Percentiles rank a stretch among this genome's conserved stretches.
These are phyloP conservation scores for Panulirus ornatus DNA, from an alignment of 1,140 invertebrate species.

Conservation along the genomic window DNA sequence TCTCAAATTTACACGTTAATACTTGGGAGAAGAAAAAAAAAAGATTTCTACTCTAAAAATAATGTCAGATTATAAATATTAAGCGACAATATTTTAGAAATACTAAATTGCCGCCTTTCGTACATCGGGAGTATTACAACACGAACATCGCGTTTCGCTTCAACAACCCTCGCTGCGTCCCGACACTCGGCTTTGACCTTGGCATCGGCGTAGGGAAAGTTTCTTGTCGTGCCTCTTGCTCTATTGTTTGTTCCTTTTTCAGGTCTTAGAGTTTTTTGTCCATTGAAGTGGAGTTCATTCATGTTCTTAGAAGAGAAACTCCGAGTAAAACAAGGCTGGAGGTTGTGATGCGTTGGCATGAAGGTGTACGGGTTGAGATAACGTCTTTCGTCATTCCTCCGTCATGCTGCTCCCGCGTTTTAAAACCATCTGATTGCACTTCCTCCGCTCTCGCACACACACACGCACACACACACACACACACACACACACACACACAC, in stretches of 20 bases:
- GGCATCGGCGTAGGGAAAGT: slow-evolving; percentile 20
- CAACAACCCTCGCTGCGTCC: not conserved
- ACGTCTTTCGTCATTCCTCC: too few relatives aligned
- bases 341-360: not conserved
- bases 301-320: not conserved
- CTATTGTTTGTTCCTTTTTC: slow-evolving; percentile 5
- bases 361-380: too few relatives aligned
- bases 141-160: not conserved
- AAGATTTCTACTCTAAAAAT: too few relatives aligned
- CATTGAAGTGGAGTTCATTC: not conserved
- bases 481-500: too few relatives aligned
- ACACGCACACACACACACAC: too few relatives aligned
- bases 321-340: not conserved
- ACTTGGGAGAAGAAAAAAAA: too few relatives aligned
- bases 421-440: too few relatives aligned
- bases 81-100: not conserved
- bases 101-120: not conserved
- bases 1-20: too few relatives aligned
- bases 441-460: too few relatives aligned
- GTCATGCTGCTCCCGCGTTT: too few relatives aligned
- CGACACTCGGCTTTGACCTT: slow-evolving; percentile 13
- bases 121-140: not conserved
- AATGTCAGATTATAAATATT: too few relatives aligned
- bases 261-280: not conserved
- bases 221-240: not conserved